Evolutionary conservation across 2,888 invertebrate species (phyloP), one percentile per base, ranked within the genome.

Genomic region (Lymantria monacha): DNA sequence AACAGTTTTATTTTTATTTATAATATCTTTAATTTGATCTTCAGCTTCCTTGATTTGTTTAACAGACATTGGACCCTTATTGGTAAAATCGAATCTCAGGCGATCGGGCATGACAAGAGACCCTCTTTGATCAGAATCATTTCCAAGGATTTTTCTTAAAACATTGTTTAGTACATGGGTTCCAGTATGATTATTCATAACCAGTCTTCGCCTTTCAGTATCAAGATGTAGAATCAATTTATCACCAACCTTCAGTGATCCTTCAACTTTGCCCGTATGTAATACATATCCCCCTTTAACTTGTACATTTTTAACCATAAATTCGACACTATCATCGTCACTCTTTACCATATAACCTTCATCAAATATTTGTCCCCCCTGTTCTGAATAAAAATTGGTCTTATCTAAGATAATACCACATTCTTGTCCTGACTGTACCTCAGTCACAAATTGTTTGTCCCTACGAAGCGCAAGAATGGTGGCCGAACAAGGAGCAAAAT

Each of bases 181-280:
- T 15, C 98, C 99, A 41, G 99, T 97, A 87, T 99, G 98, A 89
- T 99, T 99, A 81, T 97, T 98, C 99, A 99, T 99, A n/a, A 99
- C 93, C 31, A 96, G 91, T 71, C 96, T 93, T 70, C 99, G 93
- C 49, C 99, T 94, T 51, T 94, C 94, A 51, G 94, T 94, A 82
- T 99, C 99, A 53, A 99, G 93, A 63, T 95, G 94, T 42, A 98
- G 91, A 51, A 92, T 92, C 41, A 99, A 92, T 72, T 93, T 93
- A 85, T 99, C 99, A 0, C 98, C 99, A 53, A 97, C 95, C 68
- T 92, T 93, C 11, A 99, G 84, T 0, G 87, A 92, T 15, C 96
- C 99, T 85, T 98, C 98, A 10, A 98, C 94, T 54, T 94, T 95
- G 30, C 99, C 99, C 63, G 96, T 95, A 76, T 99, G 99, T 30